These are phyloP conservation scores for Megalurothrips usitatus DNA, from an alignment of 2,888 invertebrate species.

Conservation along the genomic window DNA sequence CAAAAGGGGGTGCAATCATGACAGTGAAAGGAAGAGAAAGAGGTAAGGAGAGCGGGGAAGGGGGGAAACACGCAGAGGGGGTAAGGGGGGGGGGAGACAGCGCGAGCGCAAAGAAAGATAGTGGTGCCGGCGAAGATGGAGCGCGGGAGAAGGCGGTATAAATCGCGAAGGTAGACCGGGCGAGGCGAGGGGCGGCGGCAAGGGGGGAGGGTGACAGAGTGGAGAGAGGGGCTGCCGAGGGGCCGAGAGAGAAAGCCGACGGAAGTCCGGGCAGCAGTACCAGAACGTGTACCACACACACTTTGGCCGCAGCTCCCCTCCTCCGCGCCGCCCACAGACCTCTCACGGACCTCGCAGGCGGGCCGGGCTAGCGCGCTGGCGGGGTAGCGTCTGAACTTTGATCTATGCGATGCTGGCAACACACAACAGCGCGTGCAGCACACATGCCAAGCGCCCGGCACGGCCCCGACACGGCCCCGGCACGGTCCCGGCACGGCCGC, in stretches of 20 bases:
- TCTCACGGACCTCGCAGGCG: no score
- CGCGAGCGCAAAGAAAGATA: conserved; percentile 7
- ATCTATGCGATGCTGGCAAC: neutral
- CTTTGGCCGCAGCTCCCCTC: neutral
- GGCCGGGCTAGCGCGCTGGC: neutral
- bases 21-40: conserved; percentile 20
- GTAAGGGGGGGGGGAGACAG: neutral
- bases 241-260: neutral
- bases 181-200: neutral
- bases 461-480: no score
- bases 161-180: conserved; percentile 2
- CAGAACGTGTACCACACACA: neutral
- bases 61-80: neutral
- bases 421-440: no score
- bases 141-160: conserved; percentile 17
- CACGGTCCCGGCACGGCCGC: no score
- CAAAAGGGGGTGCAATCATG: conserved; percentile 12
- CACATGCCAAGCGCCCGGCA: no score
- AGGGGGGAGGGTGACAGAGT: neutral
- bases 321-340: neutral
- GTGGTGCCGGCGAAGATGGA: conserved; percentile 25
- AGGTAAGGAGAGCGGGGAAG: neutral
- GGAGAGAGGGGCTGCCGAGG: neutral
- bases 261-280: neutral
- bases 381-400: neutral